phyloP scores from a whole-genome alignment of 2,888 invertebrate species.

The Tuberolachnus salignus region DNA sequence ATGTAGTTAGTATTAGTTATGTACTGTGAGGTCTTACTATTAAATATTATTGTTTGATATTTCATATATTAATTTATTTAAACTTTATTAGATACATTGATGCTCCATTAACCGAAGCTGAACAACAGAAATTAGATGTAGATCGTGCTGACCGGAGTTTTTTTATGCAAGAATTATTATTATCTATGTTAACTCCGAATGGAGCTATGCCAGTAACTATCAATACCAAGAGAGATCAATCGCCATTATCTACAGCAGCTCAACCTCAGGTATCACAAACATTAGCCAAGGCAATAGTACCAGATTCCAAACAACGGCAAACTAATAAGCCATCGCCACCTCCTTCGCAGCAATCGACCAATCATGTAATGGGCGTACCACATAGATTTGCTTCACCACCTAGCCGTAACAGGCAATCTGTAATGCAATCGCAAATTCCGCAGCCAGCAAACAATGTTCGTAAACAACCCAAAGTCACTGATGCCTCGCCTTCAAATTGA shows the following conservation, averaged over 20 bases:
- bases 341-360: slow-evolving; percentile 32
- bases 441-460: slow-evolving; percentile 49
- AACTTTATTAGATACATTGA: slow-evolving; percentile 56
- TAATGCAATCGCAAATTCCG: slow-evolving; percentile 54
- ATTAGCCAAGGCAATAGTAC: slow-evolving; percentile 24
- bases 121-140: slow-evolving; percentile 57
- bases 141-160: slow-evolving; percentile 70
- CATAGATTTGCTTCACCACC: slow-evolving; percentile 50
- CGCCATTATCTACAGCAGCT: slow-evolving; percentile 19
- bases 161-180: slow-evolving; percentile 74
- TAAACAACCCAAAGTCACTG: slow-evolving; percentile 52
- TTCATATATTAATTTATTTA: background rate
- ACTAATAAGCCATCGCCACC: slow-evolving; percentile 24
- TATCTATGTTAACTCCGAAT: slow-evolving; percentile 66
- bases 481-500: slow-evolving; percentile 43
- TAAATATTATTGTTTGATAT: background rate
- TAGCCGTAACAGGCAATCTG: slow-evolving; percentile 46
- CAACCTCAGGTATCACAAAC: slow-evolving; percentile 28
- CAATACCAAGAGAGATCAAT: slow-evolving; percentile 36
- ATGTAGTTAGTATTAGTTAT: background rate
- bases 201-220: slow-evolving; percentile 4
- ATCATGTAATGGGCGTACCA: slow-evolving; percentile 38
- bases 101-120: slow-evolving; percentile 54
- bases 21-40: background rate
- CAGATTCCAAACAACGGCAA: slow-evolving; percentile 36